These are phyloP conservation scores for Rutpela maculata DNA, from an alignment of 2,888 invertebrate species.

Conservation along the genomic window DNA sequence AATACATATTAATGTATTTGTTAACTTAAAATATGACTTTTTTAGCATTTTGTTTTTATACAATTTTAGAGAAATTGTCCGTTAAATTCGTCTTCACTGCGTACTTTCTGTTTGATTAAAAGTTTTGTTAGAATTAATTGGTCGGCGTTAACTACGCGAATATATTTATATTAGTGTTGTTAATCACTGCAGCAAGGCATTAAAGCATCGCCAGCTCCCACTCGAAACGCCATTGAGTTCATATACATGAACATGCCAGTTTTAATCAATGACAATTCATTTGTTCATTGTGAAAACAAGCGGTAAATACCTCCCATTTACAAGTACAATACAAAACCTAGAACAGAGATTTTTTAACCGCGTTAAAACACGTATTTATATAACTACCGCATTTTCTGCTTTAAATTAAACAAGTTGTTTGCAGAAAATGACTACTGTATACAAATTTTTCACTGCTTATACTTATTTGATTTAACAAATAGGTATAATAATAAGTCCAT, in stretches of 20 bases:
- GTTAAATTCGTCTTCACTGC: too few species aligned
- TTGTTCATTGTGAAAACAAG: constrained; percentile 24
- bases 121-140: too few species aligned
- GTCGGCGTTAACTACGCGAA: not conserved
- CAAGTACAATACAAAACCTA: constrained; percentile 22
- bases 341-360: constrained; percentile 18
- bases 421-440: not conserved
- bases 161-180: not conserved
- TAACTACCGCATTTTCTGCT: not conserved
- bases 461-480: too few species aligned
- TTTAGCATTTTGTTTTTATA: too few species aligned
- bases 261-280: constrained; percentile 27
- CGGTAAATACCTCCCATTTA: constrained; percentile 22
- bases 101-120: too few species aligned
- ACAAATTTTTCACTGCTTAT: not conserved
- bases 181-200: not conserved
- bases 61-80: too few species aligned
- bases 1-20: too few species aligned
- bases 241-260: constrained; percentile 17
- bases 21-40: too few species aligned
- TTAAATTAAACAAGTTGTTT: not conserved
- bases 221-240: constrained; percentile 9
- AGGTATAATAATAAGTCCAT: too few species aligned
- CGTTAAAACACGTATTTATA: not conserved
- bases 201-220: not conserved